phyloP scores from a whole-genome alignment of 1,140 invertebrate species.

The Drosophila equinoxialis region DNA sequence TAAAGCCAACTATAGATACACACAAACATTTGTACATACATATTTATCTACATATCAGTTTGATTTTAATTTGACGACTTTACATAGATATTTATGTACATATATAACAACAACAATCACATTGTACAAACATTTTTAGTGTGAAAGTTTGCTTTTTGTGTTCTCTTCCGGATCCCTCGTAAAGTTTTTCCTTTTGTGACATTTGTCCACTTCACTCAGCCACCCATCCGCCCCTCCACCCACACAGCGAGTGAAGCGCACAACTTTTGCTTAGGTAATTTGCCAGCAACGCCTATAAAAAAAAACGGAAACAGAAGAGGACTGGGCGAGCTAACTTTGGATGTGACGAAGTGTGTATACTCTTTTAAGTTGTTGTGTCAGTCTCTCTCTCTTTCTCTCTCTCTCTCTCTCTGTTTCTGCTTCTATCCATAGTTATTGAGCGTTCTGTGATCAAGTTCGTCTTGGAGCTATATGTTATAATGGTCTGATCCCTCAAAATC shows the following conservation, averaged over 20 bases:
- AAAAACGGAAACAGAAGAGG: too few relatives aligned
- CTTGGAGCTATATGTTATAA: too few relatives aligned
- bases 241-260: background rate
- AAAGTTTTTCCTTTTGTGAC: conserved; percentile 65
- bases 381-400: too few relatives aligned
- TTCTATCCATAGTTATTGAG: too few relatives aligned
- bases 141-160: conserved; percentile 46
- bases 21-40: background rate
- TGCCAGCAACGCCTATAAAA: conserved; percentile 45
- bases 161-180: conserved; percentile 22
- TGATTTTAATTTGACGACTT: too few relatives aligned
- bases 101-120: conserved; percentile 13
- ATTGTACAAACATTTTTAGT: conserved; percentile 50
- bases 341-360: too few relatives aligned
- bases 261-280: conserved; percentile 67
- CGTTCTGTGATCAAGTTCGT: too few relatives aligned
- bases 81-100: background rate
- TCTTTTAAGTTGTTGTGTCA: too few relatives aligned
- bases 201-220: conserved; percentile 20
- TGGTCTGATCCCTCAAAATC: too few relatives aligned
- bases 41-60: too few relatives aligned
- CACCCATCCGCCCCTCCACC: background rate
- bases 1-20: background rate
- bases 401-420: too few relatives aligned
- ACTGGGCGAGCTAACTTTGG: too few relatives aligned